phyloP scores from a whole-genome alignment of 2,113 vertebrate genomes.

The Cygnus buccinator region DNA sequence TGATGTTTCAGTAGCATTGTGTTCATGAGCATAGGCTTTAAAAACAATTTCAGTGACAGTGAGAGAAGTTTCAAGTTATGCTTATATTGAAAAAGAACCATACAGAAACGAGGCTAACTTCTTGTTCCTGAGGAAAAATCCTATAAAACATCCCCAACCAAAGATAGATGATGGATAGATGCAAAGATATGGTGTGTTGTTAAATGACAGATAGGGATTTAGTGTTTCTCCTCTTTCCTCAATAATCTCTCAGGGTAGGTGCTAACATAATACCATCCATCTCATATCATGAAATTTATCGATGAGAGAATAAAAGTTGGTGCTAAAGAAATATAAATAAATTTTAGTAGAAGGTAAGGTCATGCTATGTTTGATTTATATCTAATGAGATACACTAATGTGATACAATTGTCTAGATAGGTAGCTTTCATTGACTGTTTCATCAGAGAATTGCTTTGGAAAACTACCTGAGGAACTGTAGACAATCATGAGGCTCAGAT shows the following conservation, averaged over 20 bases:
- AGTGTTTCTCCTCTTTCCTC: neutral
- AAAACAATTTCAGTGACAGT: neutral
- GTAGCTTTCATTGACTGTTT: neutral
- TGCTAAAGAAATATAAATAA: constrained; percentile 19
- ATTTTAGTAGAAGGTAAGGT: neutral
- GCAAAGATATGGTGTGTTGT: neutral
- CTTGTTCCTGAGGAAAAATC: neutral
- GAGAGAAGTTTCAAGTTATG: neutral
- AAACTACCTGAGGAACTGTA: neutral
- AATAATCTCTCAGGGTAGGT: neutral
- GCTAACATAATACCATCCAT: neutral
- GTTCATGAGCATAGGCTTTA: neutral
- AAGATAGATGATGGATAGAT: neutral
- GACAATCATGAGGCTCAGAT: neutral
- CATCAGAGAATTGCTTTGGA: neutral
- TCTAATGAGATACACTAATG: neutral
- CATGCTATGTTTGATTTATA: neutral
- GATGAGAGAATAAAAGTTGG: neutral
- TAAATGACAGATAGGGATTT: neutral
- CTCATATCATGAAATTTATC: neutral
- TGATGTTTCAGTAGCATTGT: neutral
- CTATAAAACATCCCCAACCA: neutral
- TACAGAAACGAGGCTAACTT: neutral
- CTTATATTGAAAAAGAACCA: neutral
- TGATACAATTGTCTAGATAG: neutral